Evolutionary conservation across 37 sponge, comb jelly and placozoan species (phyloP), one percentile per base, ranked within the genome.

Genomic region (Eunapius fragilis): DNA sequence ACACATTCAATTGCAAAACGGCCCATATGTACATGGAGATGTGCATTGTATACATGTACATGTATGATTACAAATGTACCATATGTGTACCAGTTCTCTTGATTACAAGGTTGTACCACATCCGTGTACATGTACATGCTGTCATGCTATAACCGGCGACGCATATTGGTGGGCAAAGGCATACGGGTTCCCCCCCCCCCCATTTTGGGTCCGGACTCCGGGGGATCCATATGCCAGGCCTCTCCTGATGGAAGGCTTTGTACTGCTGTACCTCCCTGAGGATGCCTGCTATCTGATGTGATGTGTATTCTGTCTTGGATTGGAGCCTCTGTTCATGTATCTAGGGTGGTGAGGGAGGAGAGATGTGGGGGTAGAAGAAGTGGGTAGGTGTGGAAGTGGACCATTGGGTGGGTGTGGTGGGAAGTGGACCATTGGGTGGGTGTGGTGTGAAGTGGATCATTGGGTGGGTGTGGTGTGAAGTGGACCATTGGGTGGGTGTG

Each of bases 151-250:
- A n/a, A n/a, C n/a, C n/a, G n/a, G n/a, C n/a, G n/a, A n/a, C n/a
- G n/a, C n/a, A n/a, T n/a, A n/a, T n/a, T n/a, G n/a, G n/a, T n/a
- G n/a, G n/a, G n/a, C n/a, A n/a, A n/a, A n/a, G n/a, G n/a, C n/a
- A n/a, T n/a, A n/a, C n/a, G n/a, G n/a, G n/a, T n/a, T n/a, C n/a
- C n/a, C n/a, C n/a, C n/a, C n/a, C n/a, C n/a, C n/a, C n/a, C n/a
- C n/a, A n/a, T n/a, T n/a, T n/a, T n/a, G n/a, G n/a, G n/a, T n/a
- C n/a, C n/a, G n/a, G n/a, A n/a, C n/a, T n/a, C n/a, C n/a, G n/a
- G n/a, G n/a, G n/a, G n/a, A n/a, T n/a, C n/a, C n/a, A n/a, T n/a
- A 2, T 28, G 0, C 96, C 96, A 31, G 96, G 93, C 2, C 80
- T 71, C 25, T 92, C 91, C 72, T 80, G 87, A 70, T 95, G 89